These are phyloP conservation scores for Cecidostiba fungosa DNA, from an alignment of 2,888 invertebrate genomes.

Conservation along the genomic window DNA sequence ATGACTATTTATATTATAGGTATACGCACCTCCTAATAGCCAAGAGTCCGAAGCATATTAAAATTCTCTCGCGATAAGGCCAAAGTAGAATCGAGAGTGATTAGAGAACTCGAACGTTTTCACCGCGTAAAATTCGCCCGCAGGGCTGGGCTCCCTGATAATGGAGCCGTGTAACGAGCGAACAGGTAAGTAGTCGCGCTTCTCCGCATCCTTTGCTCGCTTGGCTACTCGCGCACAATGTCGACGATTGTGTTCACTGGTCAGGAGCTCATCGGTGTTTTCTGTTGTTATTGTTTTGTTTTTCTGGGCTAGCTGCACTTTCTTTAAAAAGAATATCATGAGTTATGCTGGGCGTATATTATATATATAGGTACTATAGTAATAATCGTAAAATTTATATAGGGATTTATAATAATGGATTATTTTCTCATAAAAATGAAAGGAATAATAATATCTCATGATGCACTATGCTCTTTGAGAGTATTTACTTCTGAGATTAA, in stretches of 20 bases:
- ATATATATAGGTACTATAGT: background rate
- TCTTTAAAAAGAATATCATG: too few species aligned
- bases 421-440: background rate
- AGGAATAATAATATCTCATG: background rate
- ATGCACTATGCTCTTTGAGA: background rate
- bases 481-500: background rate
- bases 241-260: background rate
- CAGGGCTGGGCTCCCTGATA: slow-evolving; percentile 9
- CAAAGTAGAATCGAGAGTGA: background rate
- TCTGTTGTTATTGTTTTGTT: background rate
- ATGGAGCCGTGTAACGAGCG: background rate
- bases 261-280: background rate
- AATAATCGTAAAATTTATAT: background rate
- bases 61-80: slow-evolving; percentile 33
- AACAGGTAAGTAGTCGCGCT: background rate
- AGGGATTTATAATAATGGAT: background rate
- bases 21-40: background rate
- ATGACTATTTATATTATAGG: background rate
- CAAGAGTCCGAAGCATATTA: background rate
- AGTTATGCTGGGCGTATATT: background rate
- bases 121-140: slow-evolving; percentile 36
- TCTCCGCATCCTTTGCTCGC: slow-evolving; percentile 19
- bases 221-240: background rate
- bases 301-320: background rate
- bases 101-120: slow-evolving; percentile 1